These are phyloP conservation scores for Drosophila sechellia DNA, from an alignment of 1,140 invertebrate genomes.

Conservation along the genomic window DNA sequence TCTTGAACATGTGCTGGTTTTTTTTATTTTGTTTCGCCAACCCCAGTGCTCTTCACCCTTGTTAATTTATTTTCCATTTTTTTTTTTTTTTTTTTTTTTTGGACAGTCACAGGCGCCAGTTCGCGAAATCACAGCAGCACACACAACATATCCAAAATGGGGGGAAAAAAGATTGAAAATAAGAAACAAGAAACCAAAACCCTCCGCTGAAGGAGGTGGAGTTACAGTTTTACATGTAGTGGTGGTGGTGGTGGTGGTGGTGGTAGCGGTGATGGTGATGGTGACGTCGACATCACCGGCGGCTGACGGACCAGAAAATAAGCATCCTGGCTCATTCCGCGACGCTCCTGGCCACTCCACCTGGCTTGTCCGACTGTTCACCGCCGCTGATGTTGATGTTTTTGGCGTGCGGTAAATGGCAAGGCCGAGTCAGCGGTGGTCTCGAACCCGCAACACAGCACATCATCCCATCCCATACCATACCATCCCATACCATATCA, in stretches of 20 bases:
- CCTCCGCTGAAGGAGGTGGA: background rate
- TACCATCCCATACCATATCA: background rate
- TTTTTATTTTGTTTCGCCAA: slow-evolving; percentile 18
- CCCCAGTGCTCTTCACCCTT: slow-evolving; percentile 22
- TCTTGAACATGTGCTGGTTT: slow-evolving; percentile 57
- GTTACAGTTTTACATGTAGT: slow-evolving; percentile 75
- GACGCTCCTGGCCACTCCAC: slow-evolving; percentile 5
- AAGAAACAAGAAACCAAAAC: slow-evolving; percentile 43
- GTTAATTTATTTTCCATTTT: slow-evolving; percentile 30
- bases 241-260: slow-evolving; percentile 64
- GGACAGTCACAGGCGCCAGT: slow-evolving; percentile 34
- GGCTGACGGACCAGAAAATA: slow-evolving; percentile 82
- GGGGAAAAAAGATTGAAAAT: slow-evolving; percentile 1
- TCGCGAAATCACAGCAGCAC: slow-evolving; percentile 71
- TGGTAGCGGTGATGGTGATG: slow-evolving; percentile 59
- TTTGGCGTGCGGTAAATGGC: slow-evolving; percentile 78
- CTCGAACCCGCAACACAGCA: background rate
- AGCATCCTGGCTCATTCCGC: slow-evolving; percentile 40
- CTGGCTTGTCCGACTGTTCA: slow-evolving; percentile 17
- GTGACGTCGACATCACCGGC: slow-evolving; percentile 64
- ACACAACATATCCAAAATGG: slow-evolving; percentile 16
- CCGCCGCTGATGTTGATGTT: slow-evolving; percentile 58
- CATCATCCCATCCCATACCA: background rate
- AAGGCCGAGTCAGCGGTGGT: slow-evolving; percentile 28
- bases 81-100: slow-evolving; percentile 30